Evolutionary conservation across 2,888 invertebrate species (phyloP).

Genomic region (Pharmacophagus antenor): DNA sequence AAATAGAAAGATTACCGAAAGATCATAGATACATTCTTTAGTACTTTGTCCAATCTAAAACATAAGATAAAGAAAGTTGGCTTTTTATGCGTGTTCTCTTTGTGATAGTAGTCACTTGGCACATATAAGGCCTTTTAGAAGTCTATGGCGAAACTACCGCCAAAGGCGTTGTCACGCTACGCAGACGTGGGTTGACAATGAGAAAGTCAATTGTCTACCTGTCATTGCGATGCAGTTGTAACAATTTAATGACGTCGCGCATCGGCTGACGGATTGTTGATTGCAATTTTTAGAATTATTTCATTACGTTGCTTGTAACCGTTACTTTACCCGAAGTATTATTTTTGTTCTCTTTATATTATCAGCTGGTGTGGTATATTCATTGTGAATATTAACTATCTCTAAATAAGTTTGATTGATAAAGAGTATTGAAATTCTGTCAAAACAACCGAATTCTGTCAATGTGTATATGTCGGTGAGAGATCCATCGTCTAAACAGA

Average conservation of each 20-base stretch:
- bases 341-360: neutral
- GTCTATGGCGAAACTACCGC: constrained; percentile 24
- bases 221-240: constrained; percentile 38
- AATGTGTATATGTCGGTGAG: too few species aligned
- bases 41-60: too few species aligned
- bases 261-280: constrained; percentile 21
- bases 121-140: constrained; percentile 25
- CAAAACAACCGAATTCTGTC: too few species aligned
- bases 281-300: constrained; percentile 20
- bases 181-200: constrained; percentile 60
- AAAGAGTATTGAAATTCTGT: too few species aligned
- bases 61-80: neutral
- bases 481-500: too few species aligned
- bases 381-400: too few species aligned
- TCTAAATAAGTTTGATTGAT: too few species aligned
- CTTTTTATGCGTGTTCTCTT: constrained; percentile 7
- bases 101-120: constrained; percentile 24
- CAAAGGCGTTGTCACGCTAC: constrained; percentile 28
- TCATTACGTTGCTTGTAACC: constrained; percentile 7
- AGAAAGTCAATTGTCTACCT: constrained; percentile 66
- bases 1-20: too few species aligned
- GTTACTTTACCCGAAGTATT: neutral
- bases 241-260: constrained; percentile 35
- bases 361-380: too few species aligned
- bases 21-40: too few species aligned